phyloP scores from a whole-genome alignment of 2,888 invertebrate species.

The Caenorhabditis afra region DNA sequence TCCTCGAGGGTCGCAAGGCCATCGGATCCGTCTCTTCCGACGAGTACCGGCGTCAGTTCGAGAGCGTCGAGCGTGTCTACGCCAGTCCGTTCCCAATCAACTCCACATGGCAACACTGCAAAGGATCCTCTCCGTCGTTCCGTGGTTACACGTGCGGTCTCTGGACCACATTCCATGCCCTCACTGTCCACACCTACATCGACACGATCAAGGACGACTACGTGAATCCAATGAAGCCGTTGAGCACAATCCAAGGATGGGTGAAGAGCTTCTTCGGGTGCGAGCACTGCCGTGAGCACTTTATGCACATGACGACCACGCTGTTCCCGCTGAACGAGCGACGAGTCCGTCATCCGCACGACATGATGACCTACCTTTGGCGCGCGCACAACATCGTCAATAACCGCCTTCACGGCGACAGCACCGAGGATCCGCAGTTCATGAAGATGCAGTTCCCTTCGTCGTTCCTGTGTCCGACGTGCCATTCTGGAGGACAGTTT shows the following conservation, averaged over 20 bases:
- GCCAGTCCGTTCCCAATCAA: conserved; percentile 78
- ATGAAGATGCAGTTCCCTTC: conserved; percentile 93
- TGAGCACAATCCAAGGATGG: conserved; percentile 76
- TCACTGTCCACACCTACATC: conserved; percentile 88
- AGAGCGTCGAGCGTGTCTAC: conserved; percentile 76
- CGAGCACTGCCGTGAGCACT: conserved; percentile 91
- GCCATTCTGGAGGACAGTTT: conserved; percentile 80
- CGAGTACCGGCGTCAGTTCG: conserved; percentile 78
- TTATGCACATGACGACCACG: conserved; percentile 88
- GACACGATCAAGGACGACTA: conserved; percentile 80
- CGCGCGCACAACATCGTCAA: conserved; percentile 94
- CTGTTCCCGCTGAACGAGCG: conserved; percentile 78
- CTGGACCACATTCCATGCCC: conserved; percentile 95
- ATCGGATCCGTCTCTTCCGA: conserved; percentile 68
- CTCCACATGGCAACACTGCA: conserved; percentile 79
- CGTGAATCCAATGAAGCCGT: conserved; percentile 74
- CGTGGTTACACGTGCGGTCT: conserved; percentile 87
- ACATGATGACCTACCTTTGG: conserved; percentile 84
- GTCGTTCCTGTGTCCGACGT: conserved; percentile 80
- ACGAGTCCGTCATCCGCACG: conserved; percentile 77
- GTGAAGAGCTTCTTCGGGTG: conserved; percentile 88
- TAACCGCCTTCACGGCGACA: conserved; percentile 88
- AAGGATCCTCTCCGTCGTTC: conserved; percentile 82
- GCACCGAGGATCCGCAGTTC: conserved; percentile 91
- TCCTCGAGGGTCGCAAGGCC: conserved; percentile 69